Base-by-base conservation (phyloP, 2,888 invertebrate genomes). In the Mechanitis mazaeus region DNA sequence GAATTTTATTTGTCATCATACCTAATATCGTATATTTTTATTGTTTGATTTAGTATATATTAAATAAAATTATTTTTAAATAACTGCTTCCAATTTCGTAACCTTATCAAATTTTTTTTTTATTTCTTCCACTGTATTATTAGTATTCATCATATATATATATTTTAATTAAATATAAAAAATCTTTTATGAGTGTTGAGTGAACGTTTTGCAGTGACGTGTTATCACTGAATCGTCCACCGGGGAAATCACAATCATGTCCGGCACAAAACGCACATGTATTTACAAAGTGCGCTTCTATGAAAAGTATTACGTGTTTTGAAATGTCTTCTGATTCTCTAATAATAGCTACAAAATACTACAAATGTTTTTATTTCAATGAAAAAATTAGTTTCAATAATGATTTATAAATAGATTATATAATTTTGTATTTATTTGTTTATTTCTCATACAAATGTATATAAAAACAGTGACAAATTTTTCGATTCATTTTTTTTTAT, bases 191-290 rank as follows among this genome's bases (percentile, higher is more conserved):
- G 54, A 58, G 58, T 54, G 33, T 33, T 55, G 57, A 42, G 50
- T 31, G 58, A 54, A 53, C 45, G 45, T 55, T 59, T 55, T 46
- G 63, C 57, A 64, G 66, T 71, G 72, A 72, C 70, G 68, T 64
- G 69, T 68, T 77, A 73, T 73, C 74, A 68, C 68, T 64, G 74
- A 75, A 84, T 81, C 72, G 81, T 72, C 60, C 87, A 70, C 84
- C 28, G 69, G 87, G 87, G 87, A 87, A 87, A 87, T 87, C 84
- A 85, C 64, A 74, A 62, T 68, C 69, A 67, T 73, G 74, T 73
- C 73, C 73, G 61, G 62, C 66, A 64, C 59, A 66, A 58, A 60
- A 58, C 64, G 58, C 64, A 68, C 69, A 62, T 68, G 59, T 61
- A 66, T 64, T 61, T 61, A 61, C 46, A 55, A 50, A 9, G 58